These are phyloP conservation scores for Phaetusa simplex DNA, from an alignment of 2,113 vertebrate species.

Conservation along the genomic window DNA sequence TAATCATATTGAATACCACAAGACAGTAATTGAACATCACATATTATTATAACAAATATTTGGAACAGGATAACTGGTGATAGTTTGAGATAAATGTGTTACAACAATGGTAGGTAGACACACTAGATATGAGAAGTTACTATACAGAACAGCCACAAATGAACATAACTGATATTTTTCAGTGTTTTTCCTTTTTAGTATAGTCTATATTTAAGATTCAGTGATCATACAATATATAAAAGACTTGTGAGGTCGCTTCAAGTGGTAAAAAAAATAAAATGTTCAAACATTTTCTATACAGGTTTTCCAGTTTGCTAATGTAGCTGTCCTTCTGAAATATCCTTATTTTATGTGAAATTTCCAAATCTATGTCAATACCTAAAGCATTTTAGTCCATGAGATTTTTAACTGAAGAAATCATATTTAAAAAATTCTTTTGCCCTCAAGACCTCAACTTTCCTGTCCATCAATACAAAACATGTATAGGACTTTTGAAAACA, in stretches of 20 bases:
- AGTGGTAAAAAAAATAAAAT: neutral
- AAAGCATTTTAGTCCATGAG: neutral
- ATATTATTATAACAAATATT: neutral
- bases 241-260: neutral
- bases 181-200: neutral
- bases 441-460: neutral
- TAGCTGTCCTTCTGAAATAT: neutral
- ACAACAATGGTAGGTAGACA: neutral
- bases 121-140: neutral
- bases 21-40: neutral
- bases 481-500: neutral
- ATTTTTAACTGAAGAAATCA: neutral
- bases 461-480: neutral
- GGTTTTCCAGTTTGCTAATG: neutral
- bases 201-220: neutral
- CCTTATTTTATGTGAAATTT: neutral
- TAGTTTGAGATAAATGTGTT: neutral
- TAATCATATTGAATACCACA: neutral
- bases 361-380: neutral
- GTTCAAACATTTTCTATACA: neutral
- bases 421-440: neutral
- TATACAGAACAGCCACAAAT: neutral
- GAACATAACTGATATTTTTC: neutral
- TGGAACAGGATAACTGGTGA: neutral
- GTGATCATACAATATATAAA: neutral